Percentiles rank a stretch among this genome's conserved stretches.
phyloP scores from a whole-genome alignment of 2,797 vertebrate species.

The Enteromius fasciolatus region DNA sequence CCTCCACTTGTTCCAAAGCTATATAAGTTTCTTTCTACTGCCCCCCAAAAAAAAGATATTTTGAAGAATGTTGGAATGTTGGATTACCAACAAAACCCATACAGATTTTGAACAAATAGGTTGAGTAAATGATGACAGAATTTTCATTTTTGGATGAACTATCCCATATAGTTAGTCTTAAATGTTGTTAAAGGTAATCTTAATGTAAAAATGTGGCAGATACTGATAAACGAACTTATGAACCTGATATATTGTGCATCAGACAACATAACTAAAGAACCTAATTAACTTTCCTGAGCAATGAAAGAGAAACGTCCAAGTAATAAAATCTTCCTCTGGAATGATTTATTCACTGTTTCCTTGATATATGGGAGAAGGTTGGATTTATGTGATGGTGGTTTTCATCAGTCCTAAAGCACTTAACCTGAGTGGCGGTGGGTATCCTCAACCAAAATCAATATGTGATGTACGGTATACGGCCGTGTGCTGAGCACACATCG shows the following conservation, averaged over 20 bases:
- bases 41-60: not conserved
- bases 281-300: constrained; percentile 32
- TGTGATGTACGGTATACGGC: constrained; percentile 44
- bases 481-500: constrained; percentile 42
- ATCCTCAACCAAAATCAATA: constrained; percentile 53
- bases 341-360: constrained; percentile 22
- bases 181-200: not conserved
- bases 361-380: constrained; percentile 29
- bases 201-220: not conserved
- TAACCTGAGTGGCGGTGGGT: constrained; percentile 53
- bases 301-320: not conserved
- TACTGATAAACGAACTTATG: not conserved
- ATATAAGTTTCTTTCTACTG: not conserved
- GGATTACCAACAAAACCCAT: not conserved
- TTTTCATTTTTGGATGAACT: not conserved
- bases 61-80: not conserved
- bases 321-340: constrained; percentile 21
- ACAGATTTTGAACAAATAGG: not conserved
- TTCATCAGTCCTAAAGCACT: constrained; percentile 53
- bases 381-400: constrained; percentile 47
- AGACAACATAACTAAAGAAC: not conserved
- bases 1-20: not conserved
- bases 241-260: not conserved
- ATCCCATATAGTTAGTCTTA: not conserved
- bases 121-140: not conserved